Conservation (phyloP, 2,797 vertebrate genomes). For the Pelobates cultripes region DNA sequence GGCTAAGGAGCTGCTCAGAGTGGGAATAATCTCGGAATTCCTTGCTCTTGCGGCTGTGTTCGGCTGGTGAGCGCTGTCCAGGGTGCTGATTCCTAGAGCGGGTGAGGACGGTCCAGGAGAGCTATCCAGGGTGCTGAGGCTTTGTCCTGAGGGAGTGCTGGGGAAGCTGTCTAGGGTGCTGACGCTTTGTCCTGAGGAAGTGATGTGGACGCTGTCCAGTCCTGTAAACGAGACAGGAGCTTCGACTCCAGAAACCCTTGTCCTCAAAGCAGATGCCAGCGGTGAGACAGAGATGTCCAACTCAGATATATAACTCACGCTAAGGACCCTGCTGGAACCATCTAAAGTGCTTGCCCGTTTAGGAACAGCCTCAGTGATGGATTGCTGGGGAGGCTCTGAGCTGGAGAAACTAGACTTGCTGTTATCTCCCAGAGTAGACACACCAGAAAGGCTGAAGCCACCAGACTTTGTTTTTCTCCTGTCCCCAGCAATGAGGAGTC, state of each 20-base stretch:
- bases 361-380: neutral
- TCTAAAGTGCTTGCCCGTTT: conserved; percentile 9
- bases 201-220: neutral
- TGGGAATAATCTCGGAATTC: neutral
- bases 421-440: neutral
- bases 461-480: neutral
- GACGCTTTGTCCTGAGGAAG: neutral
- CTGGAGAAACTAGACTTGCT: neutral
- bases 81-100: neutral
- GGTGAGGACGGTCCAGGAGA: neutral
- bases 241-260: neutral
- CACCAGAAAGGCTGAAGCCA: neutral
- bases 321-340: neutral
- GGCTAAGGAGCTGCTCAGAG: no score
- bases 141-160: neutral
- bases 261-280: neutral
- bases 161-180: neutral
- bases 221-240: neutral
- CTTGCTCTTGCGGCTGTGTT: no score
- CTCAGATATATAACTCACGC: neutral
- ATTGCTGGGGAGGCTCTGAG: neutral
- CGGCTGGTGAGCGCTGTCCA: neutral
- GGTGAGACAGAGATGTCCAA: neutral
- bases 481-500: neutral
- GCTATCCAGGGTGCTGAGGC: neutral